phyloP scores from a whole-genome alignment of 2,113 vertebrate genomes.

The Cettia cetti region DNA sequence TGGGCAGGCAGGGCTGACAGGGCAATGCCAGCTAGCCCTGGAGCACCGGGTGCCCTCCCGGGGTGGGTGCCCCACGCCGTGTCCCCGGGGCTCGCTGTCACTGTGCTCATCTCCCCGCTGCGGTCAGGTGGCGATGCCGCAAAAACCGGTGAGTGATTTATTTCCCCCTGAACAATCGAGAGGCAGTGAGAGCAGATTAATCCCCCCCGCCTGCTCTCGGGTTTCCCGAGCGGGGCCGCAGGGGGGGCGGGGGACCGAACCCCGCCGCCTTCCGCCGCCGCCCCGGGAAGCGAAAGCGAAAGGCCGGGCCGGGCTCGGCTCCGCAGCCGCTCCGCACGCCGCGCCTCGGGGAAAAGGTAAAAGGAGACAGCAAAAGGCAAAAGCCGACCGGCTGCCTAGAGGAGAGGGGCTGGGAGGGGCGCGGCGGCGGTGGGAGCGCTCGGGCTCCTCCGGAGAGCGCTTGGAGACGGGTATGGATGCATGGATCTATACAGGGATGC shows the following conservation, averaged over 20 bases:
- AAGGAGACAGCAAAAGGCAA: not conserved
- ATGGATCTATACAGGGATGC: accelerated
- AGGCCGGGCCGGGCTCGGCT: not conserved
- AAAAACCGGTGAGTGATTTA: too few relatives aligned
- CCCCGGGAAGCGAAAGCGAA: not conserved
- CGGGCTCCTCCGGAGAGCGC: not conserved
- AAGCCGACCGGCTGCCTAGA: not conserved
- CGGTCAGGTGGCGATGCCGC: not conserved
- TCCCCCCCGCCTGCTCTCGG: not conserved
- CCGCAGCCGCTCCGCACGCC: accelerated
- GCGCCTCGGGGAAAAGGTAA: not conserved
- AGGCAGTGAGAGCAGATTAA: not conserved
- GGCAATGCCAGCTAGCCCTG: not conserved
- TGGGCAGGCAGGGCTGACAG: accelerated
- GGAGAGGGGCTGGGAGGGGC: not conserved
- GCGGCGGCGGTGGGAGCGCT: not conserved
- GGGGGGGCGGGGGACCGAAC: not conserved
- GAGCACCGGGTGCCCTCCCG: not conserved
- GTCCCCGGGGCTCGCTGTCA: accelerated
- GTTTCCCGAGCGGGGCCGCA: not conserved
- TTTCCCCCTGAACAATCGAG: not conserved
- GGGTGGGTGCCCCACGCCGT: accelerated
- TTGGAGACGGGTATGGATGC: accelerated
- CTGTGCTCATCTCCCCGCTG: not conserved
- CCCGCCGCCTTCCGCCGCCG: not conserved